A percentile compares a stretch with the other conserved stretches of the same genome.
Evolutionary conservation across 2,113 vertebrate species (phyloP).

Genomic region (Zeus faber): DNA sequence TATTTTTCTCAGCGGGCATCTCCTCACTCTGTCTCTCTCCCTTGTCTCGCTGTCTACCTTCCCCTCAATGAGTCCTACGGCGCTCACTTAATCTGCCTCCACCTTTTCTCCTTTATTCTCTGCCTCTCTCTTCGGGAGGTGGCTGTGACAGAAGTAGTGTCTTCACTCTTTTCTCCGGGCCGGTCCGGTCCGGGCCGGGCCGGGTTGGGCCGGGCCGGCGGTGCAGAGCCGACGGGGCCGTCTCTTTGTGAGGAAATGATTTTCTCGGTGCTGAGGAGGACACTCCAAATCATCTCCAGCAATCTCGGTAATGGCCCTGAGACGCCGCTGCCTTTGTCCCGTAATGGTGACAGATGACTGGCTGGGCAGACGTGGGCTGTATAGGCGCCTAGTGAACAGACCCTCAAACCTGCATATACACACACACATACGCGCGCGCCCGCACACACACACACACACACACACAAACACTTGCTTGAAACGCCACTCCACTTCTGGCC

Average conservation of each 20-base stretch:
- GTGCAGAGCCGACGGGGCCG: conserved; percentile 44
- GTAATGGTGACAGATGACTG: conserved; percentile 79
- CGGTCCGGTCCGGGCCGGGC: not conserved
- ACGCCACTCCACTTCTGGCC: conserved; percentile 52
- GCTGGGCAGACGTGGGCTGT: conserved; percentile 66
- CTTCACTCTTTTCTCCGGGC: not conserved
- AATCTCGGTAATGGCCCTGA: conserved; percentile 82
- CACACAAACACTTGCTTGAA: conserved; percentile 69
- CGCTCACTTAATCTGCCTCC: conserved; percentile 28
- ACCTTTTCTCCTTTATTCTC: conserved; percentile 6
- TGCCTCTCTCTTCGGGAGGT: conserved; percentile 33
- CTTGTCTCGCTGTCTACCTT: conserved; percentile 9
- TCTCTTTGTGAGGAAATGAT: conserved; percentile 74
- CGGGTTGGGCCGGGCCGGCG: conserved; percentile 10
- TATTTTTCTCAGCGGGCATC: not conserved
- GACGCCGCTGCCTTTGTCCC: conserved; percentile 75
- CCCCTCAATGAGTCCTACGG: not conserved
- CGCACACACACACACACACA: conserved; percentile 22
- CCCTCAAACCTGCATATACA: conserved; percentile 27
- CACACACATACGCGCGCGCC: conserved; percentile 13
- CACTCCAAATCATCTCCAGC: conserved; percentile 81
- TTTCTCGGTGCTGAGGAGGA: conserved; percentile 75
- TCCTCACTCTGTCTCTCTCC: conserved; percentile 25
- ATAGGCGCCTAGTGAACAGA: conserved; percentile 49
- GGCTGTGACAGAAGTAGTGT: conserved; percentile 22